These are phyloP conservation scores for Hipparchia sbordonii DNA, from an alignment of 2,888 invertebrate species.

Conservation along the genomic window DNA sequence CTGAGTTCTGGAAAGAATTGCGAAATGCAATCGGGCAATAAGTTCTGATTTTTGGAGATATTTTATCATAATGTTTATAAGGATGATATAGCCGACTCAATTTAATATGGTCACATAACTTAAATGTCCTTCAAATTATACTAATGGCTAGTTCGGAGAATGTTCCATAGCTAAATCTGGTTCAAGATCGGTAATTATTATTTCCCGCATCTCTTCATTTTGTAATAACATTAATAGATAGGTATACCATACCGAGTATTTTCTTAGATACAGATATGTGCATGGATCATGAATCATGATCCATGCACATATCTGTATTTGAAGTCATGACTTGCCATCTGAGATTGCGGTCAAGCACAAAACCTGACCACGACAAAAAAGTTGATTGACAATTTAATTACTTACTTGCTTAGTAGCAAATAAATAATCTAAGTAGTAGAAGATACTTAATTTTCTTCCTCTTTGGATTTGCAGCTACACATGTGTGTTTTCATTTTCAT, in stretches of 20 bases:
- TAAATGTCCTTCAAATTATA: neutral
- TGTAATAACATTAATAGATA: too few relatives aligned
- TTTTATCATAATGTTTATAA: neutral
- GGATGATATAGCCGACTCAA: neutral
- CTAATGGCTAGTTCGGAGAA: constrained; percentile 8
- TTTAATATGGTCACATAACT: neutral
- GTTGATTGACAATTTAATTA: neutral
- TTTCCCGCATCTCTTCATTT: constrained; percentile 14
- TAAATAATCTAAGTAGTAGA: too few relatives aligned
- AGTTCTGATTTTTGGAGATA: neutral
- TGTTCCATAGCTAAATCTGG: constrained; percentile 7
- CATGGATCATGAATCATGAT: too few relatives aligned
- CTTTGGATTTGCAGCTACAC: neutral
- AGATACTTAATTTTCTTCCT: neutral
- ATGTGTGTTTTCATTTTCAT: neutral
- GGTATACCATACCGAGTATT: neutral
- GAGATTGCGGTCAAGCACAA: constrained; percentile 1
- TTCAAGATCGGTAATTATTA: constrained; percentile 1
- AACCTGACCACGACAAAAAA: neutral
- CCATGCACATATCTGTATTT: too few relatives aligned
- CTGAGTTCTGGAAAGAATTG: neutral
- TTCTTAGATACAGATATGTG: neutral
- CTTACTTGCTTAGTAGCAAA: too few relatives aligned
- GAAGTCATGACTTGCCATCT: neutral
- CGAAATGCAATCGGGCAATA: neutral